Evolutionary conservation across 2,888 invertebrate genomes (phyloP).

Genomic region (Caenorhabditis panamensis): DNA sequence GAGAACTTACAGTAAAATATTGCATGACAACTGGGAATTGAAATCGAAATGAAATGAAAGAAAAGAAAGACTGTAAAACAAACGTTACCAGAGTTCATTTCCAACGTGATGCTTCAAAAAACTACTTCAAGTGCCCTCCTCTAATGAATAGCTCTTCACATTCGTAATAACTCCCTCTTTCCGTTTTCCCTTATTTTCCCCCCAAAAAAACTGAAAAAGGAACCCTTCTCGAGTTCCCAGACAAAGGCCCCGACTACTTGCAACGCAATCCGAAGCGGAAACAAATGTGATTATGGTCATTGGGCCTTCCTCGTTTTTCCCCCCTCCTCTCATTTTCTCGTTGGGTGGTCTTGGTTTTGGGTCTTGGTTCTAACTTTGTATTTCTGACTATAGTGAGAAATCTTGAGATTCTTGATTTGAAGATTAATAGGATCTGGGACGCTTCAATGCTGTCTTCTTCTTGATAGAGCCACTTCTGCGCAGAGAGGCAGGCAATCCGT

Average conservation of each 20-base stretch:
- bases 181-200: not conserved
- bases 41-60: not conserved
- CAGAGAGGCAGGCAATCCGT: too few species aligned
- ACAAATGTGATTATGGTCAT: slow-evolving; percentile 51
- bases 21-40: not conserved
- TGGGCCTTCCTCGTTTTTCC: slow-evolving; percentile 32
- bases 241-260: slow-evolving; percentile 8
- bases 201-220: slow-evolving; percentile 35
- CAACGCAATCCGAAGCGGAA: slow-evolving; percentile 49
- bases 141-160: slow-evolving; percentile 45
- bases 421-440: too few species aligned
- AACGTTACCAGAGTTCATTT: not conserved
- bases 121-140: slow-evolving; percentile 1
- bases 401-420: too few species aligned
- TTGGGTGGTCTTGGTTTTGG: slow-evolving; percentile 27
- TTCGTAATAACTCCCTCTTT: slow-evolving; percentile 40
- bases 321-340: slow-evolving; percentile 9
- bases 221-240: slow-evolving; percentile 23
- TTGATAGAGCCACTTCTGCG: too few species aligned
- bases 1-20: not conserved
- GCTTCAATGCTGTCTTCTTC: slow-evolving; percentile 29
- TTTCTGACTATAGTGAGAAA: too few species aligned
- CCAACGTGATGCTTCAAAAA: not conserved
- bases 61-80: not conserved
- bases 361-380: slow-evolving; percentile 30